Conservation (phyloP, 2,113 vertebrate genomes). For the Coracopsis vasa region DNA sequence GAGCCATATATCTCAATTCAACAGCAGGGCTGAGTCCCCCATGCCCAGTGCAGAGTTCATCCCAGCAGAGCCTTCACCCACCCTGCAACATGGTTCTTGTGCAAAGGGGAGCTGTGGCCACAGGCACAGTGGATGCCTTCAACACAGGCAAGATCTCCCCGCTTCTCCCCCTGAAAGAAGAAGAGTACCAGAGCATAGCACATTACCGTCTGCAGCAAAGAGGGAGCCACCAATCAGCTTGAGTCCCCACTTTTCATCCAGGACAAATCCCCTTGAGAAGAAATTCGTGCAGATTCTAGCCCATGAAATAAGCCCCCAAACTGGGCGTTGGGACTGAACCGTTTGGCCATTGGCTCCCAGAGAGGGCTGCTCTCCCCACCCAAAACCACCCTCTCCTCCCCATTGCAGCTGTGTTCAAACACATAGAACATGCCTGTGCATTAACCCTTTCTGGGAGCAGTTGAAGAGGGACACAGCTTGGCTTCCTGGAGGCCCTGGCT, state of each 20-base stretch:
- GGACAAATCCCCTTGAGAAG: constrained; percentile 3
- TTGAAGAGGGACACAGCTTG: neutral
- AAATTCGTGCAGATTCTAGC: constrained; percentile 1
- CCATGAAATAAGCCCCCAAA: constrained; percentile 75
- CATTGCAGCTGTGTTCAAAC: constrained; percentile 42
- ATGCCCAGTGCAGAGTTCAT: neutral
- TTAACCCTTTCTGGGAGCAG: constrained; percentile 67
- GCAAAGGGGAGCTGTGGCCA: neutral
- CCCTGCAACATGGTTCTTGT: neutral
- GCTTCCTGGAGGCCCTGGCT: neutral
- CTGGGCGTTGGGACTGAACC: constrained; percentile 76
- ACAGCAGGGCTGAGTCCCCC: neutral
- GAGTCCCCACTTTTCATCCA: constrained; percentile 15
- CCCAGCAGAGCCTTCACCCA: neutral
- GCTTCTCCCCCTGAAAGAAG: neutral
- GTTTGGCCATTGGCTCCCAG: constrained; percentile 81
- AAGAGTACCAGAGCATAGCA: neutral
- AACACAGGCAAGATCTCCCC: neutral
- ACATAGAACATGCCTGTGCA: neutral
- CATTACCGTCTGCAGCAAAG: constrained; percentile 62
- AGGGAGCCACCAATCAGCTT: neutral
- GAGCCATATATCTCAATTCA: neutral
- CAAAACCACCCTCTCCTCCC: constrained; percentile 16
- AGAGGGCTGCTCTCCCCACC: constrained; percentile 76
- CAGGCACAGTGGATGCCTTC: neutral